A percentile compares a stretch with the other conserved stretches of the same genome.
Evolutionary conservation across 2,888 invertebrate species (phyloP).

Genomic region (Polyploca ridens): DNA sequence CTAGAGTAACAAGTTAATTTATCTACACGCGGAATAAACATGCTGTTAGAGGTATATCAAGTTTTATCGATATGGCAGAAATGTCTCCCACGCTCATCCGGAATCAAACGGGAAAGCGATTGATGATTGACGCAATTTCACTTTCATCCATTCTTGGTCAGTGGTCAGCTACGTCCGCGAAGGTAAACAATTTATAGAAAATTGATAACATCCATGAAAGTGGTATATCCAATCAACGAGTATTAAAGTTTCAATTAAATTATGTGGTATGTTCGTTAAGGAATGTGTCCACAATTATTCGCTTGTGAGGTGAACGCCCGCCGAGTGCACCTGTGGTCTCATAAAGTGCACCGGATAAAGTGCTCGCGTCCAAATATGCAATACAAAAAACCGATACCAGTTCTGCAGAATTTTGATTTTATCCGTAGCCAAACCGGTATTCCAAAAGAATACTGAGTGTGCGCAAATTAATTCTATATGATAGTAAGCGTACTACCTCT

Average conservation of each 20-base stretch:
- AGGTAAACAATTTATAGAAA: constrained; percentile 45
- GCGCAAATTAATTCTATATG: too few relatives aligned
- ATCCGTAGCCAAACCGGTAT: constrained; percentile 20
- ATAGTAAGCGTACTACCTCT: not conserved
- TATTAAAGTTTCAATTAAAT: constrained; percentile 14
- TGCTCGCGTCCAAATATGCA: constrained; percentile 66
- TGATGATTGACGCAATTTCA: constrained; percentile 62
- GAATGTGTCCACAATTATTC: constrained; percentile 54
- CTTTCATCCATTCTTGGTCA: constrained; percentile 71
- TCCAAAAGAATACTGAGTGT: not conserved
- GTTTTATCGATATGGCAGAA: constrained; percentile 36
- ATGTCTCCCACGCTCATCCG: constrained; percentile 57
- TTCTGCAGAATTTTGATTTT: constrained; percentile 43
- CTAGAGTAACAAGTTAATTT: not conserved
- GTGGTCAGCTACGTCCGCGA: constrained; percentile 63
- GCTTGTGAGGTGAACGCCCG: constrained; percentile 67
- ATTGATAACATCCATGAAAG: constrained; percentile 34
- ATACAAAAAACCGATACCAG: constrained; percentile 63
- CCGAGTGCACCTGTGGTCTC: constrained; percentile 68
- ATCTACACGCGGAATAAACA: constrained; percentile 19
- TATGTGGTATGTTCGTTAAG: constrained; percentile 35
- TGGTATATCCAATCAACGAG: constrained; percentile 22
- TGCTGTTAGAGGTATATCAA: constrained; percentile 24
- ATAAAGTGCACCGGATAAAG: constrained; percentile 52
- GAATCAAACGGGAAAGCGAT: constrained; percentile 53